These are phyloP conservation scores for Apostichopus californicus DNA, from an alignment of 35 echinoderm and acorn worm species.

Conservation along the genomic window DNA sequence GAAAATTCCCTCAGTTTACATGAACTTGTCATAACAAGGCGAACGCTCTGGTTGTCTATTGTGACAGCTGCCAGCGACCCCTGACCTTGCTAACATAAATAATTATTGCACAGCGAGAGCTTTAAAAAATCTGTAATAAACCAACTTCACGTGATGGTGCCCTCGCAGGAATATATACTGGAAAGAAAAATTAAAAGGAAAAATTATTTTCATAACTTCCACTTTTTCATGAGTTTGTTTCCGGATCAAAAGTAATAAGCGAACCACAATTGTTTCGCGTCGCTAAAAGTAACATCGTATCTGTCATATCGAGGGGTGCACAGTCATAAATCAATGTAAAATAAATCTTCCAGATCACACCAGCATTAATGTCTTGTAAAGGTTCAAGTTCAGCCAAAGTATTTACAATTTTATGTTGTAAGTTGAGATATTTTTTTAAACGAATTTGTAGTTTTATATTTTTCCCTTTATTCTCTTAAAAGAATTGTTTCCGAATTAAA, in stretches of 20 bases:
- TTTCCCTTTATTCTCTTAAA: no score
- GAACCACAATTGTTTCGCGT: slow-evolving; percentile 6
- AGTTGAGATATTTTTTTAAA: neutral
- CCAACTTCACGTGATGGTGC: neutral
- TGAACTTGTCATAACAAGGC: slow-evolving; percentile 14
- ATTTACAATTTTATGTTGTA: slow-evolving; percentile 6
- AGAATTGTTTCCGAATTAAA: no score
- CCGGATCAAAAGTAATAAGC: slow-evolving; percentile 11
- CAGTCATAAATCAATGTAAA: slow-evolving; percentile 11
- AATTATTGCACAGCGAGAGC: slow-evolving; percentile 1
- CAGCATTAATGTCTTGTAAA: slow-evolving; percentile 30
- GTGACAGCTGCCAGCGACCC: slow-evolving; percentile 32
- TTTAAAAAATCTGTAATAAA: slow-evolving; percentile 2
- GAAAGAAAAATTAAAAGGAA: neutral
- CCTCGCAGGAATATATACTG: neutral
- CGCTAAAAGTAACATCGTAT: neutral
- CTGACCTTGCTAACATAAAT: slow-evolving; percentile 16
- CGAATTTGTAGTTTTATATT: no score
- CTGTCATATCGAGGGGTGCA: slow-evolving; percentile 16
- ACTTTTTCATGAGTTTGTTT: slow-evolving; percentile 22
- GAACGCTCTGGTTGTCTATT: neutral
- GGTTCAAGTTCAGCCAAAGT: slow-evolving; percentile 29
- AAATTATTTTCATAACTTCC: slow-evolving; percentile 29
- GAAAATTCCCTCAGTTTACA: slow-evolving; percentile 29
- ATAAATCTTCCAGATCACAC: slow-evolving; percentile 5